phyloP scores from a whole-genome alignment of 1,140 invertebrate genomes.

The Penaeus chinensis region DNA sequence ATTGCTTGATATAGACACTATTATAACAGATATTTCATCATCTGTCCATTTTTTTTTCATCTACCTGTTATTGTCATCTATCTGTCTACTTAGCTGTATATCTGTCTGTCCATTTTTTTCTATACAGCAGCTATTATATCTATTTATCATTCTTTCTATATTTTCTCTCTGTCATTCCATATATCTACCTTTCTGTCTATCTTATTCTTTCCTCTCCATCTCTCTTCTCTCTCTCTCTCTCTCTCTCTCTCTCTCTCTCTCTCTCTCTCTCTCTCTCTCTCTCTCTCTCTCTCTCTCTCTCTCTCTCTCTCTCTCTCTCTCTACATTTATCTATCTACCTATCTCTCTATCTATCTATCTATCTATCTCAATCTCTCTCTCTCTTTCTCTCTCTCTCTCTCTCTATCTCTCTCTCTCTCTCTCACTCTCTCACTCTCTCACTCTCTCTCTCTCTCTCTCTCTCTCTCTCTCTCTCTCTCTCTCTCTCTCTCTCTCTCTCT shows the following conservation, averaged over 20 bases:
- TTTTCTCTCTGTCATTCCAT: too few relatives aligned
- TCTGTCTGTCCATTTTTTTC: too few relatives aligned
- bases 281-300: slow-evolving; percentile 11
- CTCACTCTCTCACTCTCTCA: too few relatives aligned
- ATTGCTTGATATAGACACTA: not conserved
- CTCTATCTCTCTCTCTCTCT: not conserved
- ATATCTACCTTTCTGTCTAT: not conserved
- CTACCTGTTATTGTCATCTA: too few relatives aligned
- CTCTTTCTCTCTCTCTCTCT: not conserved
- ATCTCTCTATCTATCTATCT: too few relatives aligned
- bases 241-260: not conserved
- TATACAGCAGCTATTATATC: too few relatives aligned
- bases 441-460: not conserved
- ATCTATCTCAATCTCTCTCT: not conserved
- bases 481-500: not conserved
- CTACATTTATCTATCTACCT: too few relatives aligned
- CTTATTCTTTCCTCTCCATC: not conserved
- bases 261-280: slow-evolving; percentile 4
- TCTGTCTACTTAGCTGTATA: too few relatives aligned
- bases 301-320: not conserved
- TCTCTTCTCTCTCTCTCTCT: not conserved
- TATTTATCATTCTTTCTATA: too few relatives aligned
- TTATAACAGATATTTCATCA: too few relatives aligned
- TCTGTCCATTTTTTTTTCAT: too few relatives aligned
- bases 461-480: not conserved